Conservation (phyloP, 2,888 invertebrate genomes). For the Auanema sp. region DNA sequence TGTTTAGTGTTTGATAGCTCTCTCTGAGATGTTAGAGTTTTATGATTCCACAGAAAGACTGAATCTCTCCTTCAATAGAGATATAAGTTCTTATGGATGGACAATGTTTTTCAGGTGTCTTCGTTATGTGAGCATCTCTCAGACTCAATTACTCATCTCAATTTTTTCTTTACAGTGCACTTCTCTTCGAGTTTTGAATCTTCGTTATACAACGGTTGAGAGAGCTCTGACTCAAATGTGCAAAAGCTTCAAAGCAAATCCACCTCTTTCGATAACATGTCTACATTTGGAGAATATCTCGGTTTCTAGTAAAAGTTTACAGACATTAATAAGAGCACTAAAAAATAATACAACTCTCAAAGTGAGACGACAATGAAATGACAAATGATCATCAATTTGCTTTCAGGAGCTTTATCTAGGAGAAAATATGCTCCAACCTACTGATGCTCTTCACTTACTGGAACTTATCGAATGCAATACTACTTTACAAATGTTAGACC, state of each 20-base stretch:
- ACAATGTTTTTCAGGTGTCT: slow-evolving; percentile 80
- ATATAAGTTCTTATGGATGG: slow-evolving; percentile 81
- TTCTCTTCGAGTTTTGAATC: slow-evolving; percentile 75
- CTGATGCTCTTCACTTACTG: slow-evolving; percentile 79
- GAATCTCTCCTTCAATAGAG: slow-evolving; percentile 78
- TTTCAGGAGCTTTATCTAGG: slow-evolving; percentile 77
- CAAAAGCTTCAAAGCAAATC: slow-evolving; percentile 75
- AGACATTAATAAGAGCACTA: slow-evolving; percentile 75
- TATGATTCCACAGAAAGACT: slow-evolving; percentile 81
- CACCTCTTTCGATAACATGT: slow-evolving; percentile 72
- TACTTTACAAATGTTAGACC: slow-evolving; percentile 78
- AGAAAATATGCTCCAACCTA: slow-evolving; percentile 77
- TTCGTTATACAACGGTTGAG: slow-evolving; percentile 73
- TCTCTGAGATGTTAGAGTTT: slow-evolving; percentile 89
- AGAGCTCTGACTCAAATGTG: slow-evolving; percentile 63
- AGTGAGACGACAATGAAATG: slow-evolving; percentile 45
- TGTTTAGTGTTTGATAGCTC: slow-evolving; percentile 73
- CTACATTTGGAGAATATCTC: slow-evolving; percentile 79
- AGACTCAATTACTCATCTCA: background rate
- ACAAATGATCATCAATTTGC: slow-evolving; percentile 67
- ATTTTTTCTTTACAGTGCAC: slow-evolving; percentile 70
- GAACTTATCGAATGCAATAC: slow-evolving; percentile 77
- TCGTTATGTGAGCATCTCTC: slow-evolving; percentile 72
- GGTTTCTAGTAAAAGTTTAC: slow-evolving; percentile 76
- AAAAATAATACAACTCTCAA: slow-evolving; percentile 72